Evolutionary conservation across 2,113 vertebrate species (phyloP).

Genomic region (Oenanthe melanoleuca): DNA sequence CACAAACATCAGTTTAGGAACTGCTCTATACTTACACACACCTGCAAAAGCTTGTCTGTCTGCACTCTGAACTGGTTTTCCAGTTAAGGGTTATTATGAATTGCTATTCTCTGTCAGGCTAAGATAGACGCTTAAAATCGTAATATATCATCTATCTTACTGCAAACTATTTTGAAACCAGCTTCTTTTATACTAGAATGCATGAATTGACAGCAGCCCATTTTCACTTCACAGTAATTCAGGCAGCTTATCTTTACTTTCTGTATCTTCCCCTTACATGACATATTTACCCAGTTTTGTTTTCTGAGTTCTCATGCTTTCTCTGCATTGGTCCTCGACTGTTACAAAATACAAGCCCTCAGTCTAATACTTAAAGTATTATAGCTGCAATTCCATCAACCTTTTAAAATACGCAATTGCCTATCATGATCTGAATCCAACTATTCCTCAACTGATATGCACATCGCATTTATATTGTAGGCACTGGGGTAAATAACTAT

Average conservation of each 20-base stretch:
- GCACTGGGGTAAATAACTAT: not conserved
- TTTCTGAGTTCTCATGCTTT: not conserved
- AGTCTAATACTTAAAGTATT: not conserved
- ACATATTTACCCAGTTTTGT: not conserved
- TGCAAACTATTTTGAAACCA: not conserved
- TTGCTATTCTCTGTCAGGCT: not conserved
- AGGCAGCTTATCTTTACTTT: not conserved
- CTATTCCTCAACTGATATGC: not conserved
- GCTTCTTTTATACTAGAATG: not conserved
- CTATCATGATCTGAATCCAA: not conserved
- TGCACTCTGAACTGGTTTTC: not conserved
- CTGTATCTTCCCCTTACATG: rapidly evolving
- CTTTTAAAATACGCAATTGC: not conserved
- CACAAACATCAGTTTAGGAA: rapidly evolving
- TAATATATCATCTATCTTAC: not conserved
- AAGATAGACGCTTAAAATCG: not conserved
- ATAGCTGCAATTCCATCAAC: not conserved
- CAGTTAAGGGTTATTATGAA: not conserved
- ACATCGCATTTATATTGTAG: not conserved
- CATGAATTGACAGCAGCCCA: not conserved
- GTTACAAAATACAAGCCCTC: not conserved
- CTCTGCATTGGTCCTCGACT: not conserved
- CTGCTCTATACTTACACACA: not conserved
- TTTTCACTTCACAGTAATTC: not conserved
- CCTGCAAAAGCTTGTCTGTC: not conserved